Conservation (phyloP, 2,797 vertebrate species). For the Sebastes miniatus region DNA sequence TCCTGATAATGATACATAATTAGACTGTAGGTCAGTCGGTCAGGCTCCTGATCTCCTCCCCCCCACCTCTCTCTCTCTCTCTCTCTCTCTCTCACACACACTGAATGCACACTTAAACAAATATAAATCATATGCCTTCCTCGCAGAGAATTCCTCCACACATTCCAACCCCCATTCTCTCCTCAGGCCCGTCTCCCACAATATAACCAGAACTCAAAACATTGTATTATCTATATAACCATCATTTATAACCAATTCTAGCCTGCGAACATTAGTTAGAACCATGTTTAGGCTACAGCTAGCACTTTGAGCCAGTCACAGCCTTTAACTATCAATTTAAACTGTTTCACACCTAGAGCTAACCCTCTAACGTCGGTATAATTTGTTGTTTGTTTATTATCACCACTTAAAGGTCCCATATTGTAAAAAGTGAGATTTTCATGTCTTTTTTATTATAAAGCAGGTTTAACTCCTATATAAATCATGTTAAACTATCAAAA, state of each 20-base stretch:
- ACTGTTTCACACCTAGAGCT: not conserved
- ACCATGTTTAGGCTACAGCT: not conserved
- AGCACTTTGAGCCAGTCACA: not conserved
- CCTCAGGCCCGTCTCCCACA: slow-evolving; percentile 16
- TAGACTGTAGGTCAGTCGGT: slow-evolving; percentile 98
- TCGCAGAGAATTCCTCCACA: slow-evolving; percentile 65
- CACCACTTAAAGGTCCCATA: not conserved
- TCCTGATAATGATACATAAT: slow-evolving; percentile 99
- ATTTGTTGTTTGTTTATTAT: not conserved
- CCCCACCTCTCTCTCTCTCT: not conserved
- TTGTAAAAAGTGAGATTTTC: too few species aligned
- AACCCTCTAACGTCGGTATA: not conserved
- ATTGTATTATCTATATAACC: not conserved
- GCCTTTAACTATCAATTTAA: not conserved
- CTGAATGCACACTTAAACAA: slow-evolving; percentile 79
- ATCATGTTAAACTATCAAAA: too few species aligned
- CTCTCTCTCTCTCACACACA: slow-evolving; percentile 13
- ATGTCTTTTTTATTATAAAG: too few species aligned
- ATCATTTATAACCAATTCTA: slow-evolving; percentile 1
- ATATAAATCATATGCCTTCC: slow-evolving; percentile 82
- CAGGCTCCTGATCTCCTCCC: slow-evolving; percentile 89
- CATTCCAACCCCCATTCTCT: slow-evolving; percentile 42
- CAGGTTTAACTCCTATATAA: too few species aligned
- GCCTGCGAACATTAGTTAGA: not conserved
- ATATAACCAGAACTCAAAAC: not conserved